A percentile compares a stretch with the other conserved stretches of the same genome.
These are phyloP conservation scores for Zootoca vivipara DNA, from an alignment of 2,113 vertebrate genomes.

Conservation along the genomic window DNA sequence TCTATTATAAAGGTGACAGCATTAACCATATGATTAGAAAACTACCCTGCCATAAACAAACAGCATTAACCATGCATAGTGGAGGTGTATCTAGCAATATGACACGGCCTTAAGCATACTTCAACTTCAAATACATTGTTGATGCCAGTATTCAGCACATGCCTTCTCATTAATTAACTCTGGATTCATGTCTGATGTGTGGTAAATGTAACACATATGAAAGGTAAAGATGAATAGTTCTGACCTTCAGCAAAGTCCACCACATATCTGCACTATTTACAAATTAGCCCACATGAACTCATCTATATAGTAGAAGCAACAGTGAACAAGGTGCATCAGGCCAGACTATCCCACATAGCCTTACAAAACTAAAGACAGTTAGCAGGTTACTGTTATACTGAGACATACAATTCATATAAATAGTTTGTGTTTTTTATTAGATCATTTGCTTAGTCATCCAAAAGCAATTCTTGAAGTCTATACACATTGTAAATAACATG, in stretches of 20 bases:
- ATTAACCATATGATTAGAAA: not conserved
- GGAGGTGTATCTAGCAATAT: not conserved
- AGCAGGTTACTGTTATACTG: not conserved
- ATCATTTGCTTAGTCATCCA: not conserved
- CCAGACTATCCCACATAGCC: not conserved
- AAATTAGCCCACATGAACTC: not conserved
- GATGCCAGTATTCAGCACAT: not conserved
- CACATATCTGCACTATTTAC: not conserved
- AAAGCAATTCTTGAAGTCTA: not conserved
- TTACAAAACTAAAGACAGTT: not conserved
- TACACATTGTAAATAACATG: not conserved
- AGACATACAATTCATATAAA: not conserved
- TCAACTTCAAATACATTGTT: not conserved
- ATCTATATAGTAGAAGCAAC: not conserved
- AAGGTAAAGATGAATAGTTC: not conserved
- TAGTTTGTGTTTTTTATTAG: not conserved
- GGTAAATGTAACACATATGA: not conserved
- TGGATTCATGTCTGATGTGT: not conserved
- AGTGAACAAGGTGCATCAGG: not conserved
- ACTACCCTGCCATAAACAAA: not conserved
- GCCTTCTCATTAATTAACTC: not conserved
- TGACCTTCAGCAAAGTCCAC: not conserved
- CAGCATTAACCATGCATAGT: not conserved
- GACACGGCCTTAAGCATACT: not conserved
- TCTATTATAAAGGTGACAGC: not conserved